Conservation (phyloP, 2,888 invertebrate genomes). For the Nemapogon koenigi region DNA sequence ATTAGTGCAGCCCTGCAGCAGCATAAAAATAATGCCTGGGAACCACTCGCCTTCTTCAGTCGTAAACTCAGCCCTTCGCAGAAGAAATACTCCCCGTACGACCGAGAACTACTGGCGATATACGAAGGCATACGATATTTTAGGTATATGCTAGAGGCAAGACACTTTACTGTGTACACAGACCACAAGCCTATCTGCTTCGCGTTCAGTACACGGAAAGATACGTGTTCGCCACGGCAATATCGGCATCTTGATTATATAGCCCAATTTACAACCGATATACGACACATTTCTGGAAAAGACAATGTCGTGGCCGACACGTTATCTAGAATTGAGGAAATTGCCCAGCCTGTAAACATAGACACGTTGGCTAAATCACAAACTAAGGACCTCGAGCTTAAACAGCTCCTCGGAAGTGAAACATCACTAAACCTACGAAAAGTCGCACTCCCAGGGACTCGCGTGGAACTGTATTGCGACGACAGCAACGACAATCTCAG, state of each 20-base stretch:
- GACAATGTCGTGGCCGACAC: constrained; percentile 15
- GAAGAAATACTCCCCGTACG: constrained; percentile 28
- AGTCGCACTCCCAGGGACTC: too few relatives aligned
- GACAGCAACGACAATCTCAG: constrained; percentile 16
- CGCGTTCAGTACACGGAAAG: constrained; percentile 22
- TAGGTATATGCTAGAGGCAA: constrained; percentile 28
- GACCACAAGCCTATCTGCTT: constrained; percentile 22
- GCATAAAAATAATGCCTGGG: constrained; percentile 6
- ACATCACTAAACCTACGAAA: background rate
- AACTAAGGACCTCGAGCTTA: constrained; percentile 3
- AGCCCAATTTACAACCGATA: constrained; percentile 15
- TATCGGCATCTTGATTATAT: constrained; percentile 17
- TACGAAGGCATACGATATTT: constrained; percentile 23
- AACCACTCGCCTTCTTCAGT: constrained; percentile 26
- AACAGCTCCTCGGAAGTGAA: background rate
- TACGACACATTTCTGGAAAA: constrained; percentile 13
- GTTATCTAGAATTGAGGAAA: too few relatives aligned
- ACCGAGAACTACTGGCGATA: constrained; percentile 31
- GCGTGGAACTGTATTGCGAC: too few relatives aligned
- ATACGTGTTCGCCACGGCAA: constrained; percentile 15
- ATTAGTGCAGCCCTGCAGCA: constrained; percentile 15
- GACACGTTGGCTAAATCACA: constrained; percentile 13
- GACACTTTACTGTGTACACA: constrained; percentile 20
- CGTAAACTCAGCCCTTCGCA: constrained; percentile 24
- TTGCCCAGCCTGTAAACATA: constrained; percentile 16